Percentiles rank a stretch among this genome's conserved stretches.
These are phyloP conservation scores for Idaea straminata DNA, from an alignment of 2,888 invertebrate genomes.

Conservation along the genomic window DNA sequence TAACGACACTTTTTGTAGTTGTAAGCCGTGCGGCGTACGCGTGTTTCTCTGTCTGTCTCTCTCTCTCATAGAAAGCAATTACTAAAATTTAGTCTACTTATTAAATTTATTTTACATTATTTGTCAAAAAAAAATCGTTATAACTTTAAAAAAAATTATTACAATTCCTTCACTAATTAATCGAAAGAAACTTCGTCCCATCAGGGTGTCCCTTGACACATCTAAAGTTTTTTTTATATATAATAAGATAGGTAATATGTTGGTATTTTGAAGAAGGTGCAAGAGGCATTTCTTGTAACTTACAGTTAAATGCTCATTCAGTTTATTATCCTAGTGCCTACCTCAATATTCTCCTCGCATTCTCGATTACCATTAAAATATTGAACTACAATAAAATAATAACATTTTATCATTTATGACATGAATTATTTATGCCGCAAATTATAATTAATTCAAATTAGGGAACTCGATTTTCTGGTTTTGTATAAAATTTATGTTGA, in stretches of 20 bases:
- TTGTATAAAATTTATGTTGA: slow-evolving; percentile 5
- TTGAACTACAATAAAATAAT: slow-evolving; percentile 7
- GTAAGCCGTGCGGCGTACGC: too few species aligned
- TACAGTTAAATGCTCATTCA: slow-evolving; percentile 42
- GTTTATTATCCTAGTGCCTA: slow-evolving; percentile 30
- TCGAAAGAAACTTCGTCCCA: too few species aligned
- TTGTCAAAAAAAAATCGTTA: too few species aligned
- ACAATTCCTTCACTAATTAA: too few species aligned
- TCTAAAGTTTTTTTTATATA: too few species aligned
- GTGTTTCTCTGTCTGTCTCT: too few species aligned
- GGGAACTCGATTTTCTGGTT: slow-evolving; percentile 15
- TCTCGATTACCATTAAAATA: slow-evolving; percentile 22
- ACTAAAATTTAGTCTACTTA: too few species aligned
- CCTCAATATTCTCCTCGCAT: slow-evolving; percentile 27
- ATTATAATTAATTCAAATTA: slow-evolving; percentile 7
- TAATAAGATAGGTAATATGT: neutral
- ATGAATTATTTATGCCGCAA: slow-evolving; percentile 16
- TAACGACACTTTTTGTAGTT: too few species aligned
- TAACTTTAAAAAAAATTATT: too few species aligned
- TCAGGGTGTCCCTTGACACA: too few species aligned
- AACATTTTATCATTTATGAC: slow-evolving; percentile 12
- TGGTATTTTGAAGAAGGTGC: slow-evolving; percentile 19
- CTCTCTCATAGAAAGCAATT: too few species aligned
- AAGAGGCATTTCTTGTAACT: slow-evolving; percentile 37
- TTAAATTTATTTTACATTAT: too few species aligned